Conservation (phyloP, 30 jellyfish, hydroid and myxozoan genomes). For the Pseudorhiza aurosa region DNA sequence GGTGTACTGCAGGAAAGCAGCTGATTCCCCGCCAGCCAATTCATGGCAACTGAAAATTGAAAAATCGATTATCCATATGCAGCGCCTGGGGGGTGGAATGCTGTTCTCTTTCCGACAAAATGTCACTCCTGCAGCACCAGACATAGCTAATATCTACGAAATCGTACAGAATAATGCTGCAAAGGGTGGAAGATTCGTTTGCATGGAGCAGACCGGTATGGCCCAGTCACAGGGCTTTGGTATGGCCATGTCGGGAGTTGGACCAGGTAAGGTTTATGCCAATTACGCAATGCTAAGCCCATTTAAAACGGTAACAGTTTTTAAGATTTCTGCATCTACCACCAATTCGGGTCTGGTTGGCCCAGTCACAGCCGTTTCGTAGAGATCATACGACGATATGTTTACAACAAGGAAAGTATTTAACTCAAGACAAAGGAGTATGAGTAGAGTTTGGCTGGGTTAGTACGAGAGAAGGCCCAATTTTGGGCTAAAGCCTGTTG, state of each 20-base stretch:
- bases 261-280: constrained; percentile 11
- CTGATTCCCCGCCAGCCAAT: neutral
- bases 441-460: no score
- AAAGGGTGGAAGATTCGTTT: constrained; percentile 52
- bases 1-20: neutral
- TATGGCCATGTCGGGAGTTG: constrained; percentile 10
- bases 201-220: constrained; percentile 67
- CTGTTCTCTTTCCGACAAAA: constrained; percentile 5
- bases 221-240: constrained; percentile 48
- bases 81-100: constrained; percentile 30
- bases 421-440: no score
- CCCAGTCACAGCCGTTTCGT: no score
- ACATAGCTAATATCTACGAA: constrained; percentile 29
- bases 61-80: constrained; percentile 41
- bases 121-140: neutral
- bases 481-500: no score
- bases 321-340: no score
- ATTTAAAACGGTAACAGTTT: no score
- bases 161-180: constrained; percentile 9
- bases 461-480: no score
- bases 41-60: constrained; percentile 47
- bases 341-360: no score
- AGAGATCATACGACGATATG: no score
- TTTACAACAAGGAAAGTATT: no score
- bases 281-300: neutral